These are phyloP conservation scores for Hypotaenidia okinawae DNA, from an alignment of 2,797 vertebrate genomes.

Conservation along the genomic window DNA sequence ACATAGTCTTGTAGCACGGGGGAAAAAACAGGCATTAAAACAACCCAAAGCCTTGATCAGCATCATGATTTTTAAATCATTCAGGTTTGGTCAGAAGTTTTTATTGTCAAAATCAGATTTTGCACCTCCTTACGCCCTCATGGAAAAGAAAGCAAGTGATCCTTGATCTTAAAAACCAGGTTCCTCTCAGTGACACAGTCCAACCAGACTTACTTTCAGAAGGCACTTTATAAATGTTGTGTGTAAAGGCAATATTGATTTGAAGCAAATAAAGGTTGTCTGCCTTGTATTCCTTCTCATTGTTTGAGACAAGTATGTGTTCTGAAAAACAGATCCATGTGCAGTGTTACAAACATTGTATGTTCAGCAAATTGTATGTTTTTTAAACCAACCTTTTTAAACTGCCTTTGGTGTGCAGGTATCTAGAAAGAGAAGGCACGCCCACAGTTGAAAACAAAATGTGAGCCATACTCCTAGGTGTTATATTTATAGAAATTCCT, in stretches of 20 bases:
- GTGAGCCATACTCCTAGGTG: neutral
- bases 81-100: neutral
- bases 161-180: neutral
- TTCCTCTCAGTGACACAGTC: neutral
- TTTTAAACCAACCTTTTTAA: neutral
- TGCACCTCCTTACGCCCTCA: neutral
- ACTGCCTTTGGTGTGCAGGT: neutral
- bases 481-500: neutral
- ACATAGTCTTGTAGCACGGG: neutral
- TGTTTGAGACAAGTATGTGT: neutral
- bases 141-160: neutral
- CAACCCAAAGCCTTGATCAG: neutral
- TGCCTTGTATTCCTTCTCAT: neutral
- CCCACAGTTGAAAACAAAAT: neutral
- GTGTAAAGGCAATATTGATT: neutral
- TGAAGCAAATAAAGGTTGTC: neutral
- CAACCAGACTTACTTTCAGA: neutral
- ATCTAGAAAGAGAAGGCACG: neutral
- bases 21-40: neutral
- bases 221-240: neutral
- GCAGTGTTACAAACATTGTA: neutral
- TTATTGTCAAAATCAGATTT: neutral
- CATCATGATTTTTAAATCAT: neutral
- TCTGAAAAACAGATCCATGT: neutral
- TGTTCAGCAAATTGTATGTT: neutral